Evolutionary conservation across 2,113 vertebrate species (phyloP), one percentile per base, ranked within the genome.

Genomic region (Holacanthus passer): DNA sequence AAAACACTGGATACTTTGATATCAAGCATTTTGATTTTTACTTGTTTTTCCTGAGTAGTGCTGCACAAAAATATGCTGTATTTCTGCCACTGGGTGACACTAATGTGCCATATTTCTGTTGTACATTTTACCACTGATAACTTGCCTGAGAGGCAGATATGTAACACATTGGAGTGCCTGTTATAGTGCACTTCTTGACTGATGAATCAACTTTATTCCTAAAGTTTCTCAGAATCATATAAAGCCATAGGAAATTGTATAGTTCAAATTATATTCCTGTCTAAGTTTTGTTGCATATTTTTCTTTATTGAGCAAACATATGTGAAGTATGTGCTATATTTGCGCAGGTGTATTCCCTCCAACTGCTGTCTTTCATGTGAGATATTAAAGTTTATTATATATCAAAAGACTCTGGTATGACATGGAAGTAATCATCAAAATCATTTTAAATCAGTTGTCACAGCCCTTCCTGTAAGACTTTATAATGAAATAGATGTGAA

Each of bases 331-430:
- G 60, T 77, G 10, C 27, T 65, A 64, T 56, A 84, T 63, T 53
- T 71, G 39, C 41, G 2, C 19, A 58, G 32, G 32, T 88, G 68
- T 91, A 64, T 80, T 69, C 63, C 86, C 50, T 74, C 6, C 32
- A 77, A 79, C 71, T 89, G 43, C 32, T 85, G 71, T 88, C 59
- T 81, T 80, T 84, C 39, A 81, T 77, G 66, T 80, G 59, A 82
- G 22, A 79, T 74, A 91, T 81, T 90, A 90, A 88, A 91, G 78
- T 90, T 77, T 81, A 87, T 85, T 83, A 79, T 65, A 86, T 37
- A 87, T 71, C 29, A 77, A 43, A 43, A 68, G 60, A 37, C 20
- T 41, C 41, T 58, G 10, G 31, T 58, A 45, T 50, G 7, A 41
- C 60, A 27, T 31, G 27, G 27, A n/a, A n/a, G n/a, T n/a, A n/a